These are phyloP conservation scores for Elephas maximus DNA, from an alignment of 2,113 vertebrate species.

Conservation along the genomic window DNA sequence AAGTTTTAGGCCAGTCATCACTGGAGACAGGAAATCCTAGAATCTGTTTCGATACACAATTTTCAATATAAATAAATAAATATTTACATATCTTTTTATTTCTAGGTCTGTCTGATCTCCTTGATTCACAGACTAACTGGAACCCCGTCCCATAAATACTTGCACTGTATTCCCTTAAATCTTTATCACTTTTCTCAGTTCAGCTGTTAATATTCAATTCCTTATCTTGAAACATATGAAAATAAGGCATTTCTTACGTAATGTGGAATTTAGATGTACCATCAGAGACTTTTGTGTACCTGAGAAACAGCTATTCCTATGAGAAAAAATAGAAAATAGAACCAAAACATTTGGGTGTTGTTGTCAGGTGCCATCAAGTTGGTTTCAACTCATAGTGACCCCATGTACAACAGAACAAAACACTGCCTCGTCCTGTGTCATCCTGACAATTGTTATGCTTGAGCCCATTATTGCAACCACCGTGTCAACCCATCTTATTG, in stretches of 20 bases:
- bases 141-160: not conserved
- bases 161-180: not conserved
- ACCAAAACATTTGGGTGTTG: not conserved
- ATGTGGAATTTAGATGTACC: not conserved
- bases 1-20: not conserved
- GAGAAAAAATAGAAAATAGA: not conserved
- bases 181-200: not conserved
- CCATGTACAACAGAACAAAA: too few species aligned
- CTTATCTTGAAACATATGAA: not conserved
- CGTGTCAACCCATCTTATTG: too few species aligned
- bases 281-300: not conserved
- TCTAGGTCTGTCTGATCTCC: not conserved
- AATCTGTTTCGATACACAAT: not conserved
- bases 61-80: not conserved
- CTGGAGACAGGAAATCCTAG: not conserved
- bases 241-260: not conserved
- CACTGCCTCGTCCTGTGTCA: too few species aligned
- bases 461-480: too few species aligned
- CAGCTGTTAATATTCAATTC: not conserved
- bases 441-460: too few species aligned
- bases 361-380: too few species aligned
- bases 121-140: not conserved
- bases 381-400: too few species aligned
- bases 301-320: not conserved
- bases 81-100: not conserved